Evolutionary conservation across 2,888 invertebrate genomes (phyloP).

Genomic region (Conops quadrifasciatus): DNA sequence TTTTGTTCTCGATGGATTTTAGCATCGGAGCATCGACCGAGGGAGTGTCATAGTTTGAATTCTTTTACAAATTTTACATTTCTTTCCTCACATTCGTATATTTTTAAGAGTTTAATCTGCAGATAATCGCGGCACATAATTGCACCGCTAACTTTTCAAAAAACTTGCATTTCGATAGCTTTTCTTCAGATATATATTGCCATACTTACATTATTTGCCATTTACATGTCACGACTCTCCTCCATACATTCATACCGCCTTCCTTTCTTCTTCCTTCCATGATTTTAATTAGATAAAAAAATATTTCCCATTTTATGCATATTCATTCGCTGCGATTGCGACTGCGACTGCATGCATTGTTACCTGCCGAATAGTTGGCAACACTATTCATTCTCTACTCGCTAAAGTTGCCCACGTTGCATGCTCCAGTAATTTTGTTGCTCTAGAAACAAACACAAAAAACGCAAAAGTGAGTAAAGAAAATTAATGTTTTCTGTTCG

Average conservation of each 20-base stretch:
- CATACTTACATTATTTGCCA: slow-evolving; percentile 4
- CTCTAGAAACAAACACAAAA: slow-evolving; percentile 45
- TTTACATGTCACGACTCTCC: not conserved
- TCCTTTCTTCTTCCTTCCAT: slow-evolving; percentile 3
- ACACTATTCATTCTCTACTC: slow-evolving; percentile 38
- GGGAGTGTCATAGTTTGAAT: too few species aligned
- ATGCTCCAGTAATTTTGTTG: slow-evolving; percentile 50
- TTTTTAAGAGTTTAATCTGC: too few species aligned
- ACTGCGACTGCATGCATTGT: not conserved
- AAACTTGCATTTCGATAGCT: too few species aligned
- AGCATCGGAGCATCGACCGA: too few species aligned
- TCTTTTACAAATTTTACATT: too few species aligned
- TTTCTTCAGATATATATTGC: not conserved
- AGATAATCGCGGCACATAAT: too few species aligned
- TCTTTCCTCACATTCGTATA: too few species aligned
- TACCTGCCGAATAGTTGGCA: slow-evolving; percentile 41
- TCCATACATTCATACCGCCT: too few species aligned
- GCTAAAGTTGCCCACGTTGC: slow-evolving; percentile 22
- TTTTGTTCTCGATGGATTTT: too few species aligned
- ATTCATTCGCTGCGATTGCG: not conserved
- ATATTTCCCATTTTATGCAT: slow-evolving; percentile 1
- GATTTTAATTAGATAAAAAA: slow-evolving; percentile 2
- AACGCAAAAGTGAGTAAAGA: slow-evolving; percentile 29
- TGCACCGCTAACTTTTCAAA: too few species aligned
- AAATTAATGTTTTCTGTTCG: not conserved